phyloP scores from a whole-genome alignment of 2,797 vertebrate species.

The Danio aesculapii region DNA sequence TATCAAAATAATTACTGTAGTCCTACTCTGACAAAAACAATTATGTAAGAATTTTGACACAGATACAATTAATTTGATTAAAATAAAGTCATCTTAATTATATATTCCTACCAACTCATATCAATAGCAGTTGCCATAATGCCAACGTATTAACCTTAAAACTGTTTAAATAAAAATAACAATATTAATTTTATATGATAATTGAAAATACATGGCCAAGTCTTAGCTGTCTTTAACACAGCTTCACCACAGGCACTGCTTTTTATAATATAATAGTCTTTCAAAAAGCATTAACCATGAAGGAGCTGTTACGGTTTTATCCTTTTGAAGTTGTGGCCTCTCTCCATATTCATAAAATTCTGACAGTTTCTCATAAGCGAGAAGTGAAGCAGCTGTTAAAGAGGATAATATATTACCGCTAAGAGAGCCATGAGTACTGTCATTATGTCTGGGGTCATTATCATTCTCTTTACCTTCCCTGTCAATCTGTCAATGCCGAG shows the following conservation, averaged over 20 bases:
- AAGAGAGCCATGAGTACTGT: conserved; percentile 22
- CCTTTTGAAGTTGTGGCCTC: background rate
- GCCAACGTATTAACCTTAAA: background rate
- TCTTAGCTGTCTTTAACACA: background rate
- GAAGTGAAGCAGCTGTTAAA: conserved; percentile 19
- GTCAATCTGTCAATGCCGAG: conserved; percentile 19
- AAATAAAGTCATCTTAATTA: too few relatives aligned
- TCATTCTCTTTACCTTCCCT: conserved; percentile 24
- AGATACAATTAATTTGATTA: too few relatives aligned
- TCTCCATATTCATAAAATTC: background rate
- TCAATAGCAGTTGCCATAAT: background rate
- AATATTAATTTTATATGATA: background rate
- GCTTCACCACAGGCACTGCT: background rate
- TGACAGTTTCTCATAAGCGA: background rate
- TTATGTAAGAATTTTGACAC: too few relatives aligned
- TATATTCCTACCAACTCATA: too few relatives aligned
- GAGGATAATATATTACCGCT: conserved; percentile 9
- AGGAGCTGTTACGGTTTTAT: background rate
- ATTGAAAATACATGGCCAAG: background rate
- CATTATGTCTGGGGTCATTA: conserved; percentile 22
- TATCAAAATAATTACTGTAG: too few relatives aligned
- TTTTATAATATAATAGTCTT: background rate
- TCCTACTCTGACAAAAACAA: too few relatives aligned
- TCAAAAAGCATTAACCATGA: background rate
- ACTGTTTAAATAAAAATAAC: too few relatives aligned